Base-by-base conservation (phyloP, 1,140 invertebrate species). In the Apolygus lucorum region DNA sequence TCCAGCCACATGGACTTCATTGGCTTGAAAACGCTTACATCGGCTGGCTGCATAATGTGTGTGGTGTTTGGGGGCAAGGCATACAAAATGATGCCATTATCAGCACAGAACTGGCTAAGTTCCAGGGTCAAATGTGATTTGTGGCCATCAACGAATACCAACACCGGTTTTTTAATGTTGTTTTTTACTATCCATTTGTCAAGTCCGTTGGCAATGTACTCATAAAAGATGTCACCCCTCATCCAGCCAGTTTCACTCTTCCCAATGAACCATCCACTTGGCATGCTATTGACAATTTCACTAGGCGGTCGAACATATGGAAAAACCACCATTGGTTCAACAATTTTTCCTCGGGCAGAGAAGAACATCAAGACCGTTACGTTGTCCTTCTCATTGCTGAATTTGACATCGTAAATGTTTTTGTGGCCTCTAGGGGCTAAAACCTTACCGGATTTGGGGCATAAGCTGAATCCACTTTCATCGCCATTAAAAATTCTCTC, bases 21-120 rank as follows among this genome's bases (percentile, higher is more conserved):
- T 26, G 77, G 75, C 0, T 70, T 52, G 74, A 81, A 80, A 28
- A 77, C 75, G 1, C 75, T 65, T 0, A 80, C 76, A 74, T 80
- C 79, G 21, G 75, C 67, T 13, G 79, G 80, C 73, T 81, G 79
- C 1, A 80, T 67, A 22, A 81, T 75, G 68, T 81, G 79, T 0
- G 79, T 80, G 0, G 77, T 72, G 74, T 81, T 81, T 14, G 79
- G 78, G 42, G 75, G 76, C 1, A 81, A 67, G 2, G 75, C 74
- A n/a, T 80, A 67, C 34, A 81, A 27, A 2, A 70, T 63, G 21
- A 73, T 74, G 1, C 67, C 68, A 64, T 80, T 79, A 66, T 76
- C 72, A 1, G 29, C 27, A 66, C 81, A 81, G 72, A 80, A 79
- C 13, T 78, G 72, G 28, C 74, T 76, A 22, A 80, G 14, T 17